Evolutionary conservation across 2,888 invertebrate species (phyloP).

Genomic region (Agriotes lineatus): DNA sequence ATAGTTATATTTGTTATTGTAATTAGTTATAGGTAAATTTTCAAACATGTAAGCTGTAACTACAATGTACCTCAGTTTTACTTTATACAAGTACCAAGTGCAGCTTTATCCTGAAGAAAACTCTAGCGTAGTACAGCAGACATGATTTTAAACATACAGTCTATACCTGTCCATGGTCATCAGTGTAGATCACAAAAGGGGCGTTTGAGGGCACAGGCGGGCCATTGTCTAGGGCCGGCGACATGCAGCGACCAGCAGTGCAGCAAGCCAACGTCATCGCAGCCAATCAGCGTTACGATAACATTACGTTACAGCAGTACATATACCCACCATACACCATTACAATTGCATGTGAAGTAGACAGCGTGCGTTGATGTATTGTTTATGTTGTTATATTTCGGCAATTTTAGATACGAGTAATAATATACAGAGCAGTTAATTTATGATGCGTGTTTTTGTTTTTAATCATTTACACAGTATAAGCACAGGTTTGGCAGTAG

Average conservation of each 20-base stretch:
- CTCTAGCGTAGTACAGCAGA: conserved; percentile 62
- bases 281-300: conserved; percentile 66
- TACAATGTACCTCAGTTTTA: conserved; percentile 37
- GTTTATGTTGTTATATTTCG: conserved; percentile 19
- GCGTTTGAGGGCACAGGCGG: conserved; percentile 88
- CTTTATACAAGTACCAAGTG: conserved; percentile 25
- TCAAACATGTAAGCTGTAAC: conserved; percentile 60
- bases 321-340: conserved; percentile 66
- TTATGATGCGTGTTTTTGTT: not conserved
- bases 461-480: not conserved
- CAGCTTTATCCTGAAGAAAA: conserved; percentile 32
- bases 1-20: conserved; percentile 45
- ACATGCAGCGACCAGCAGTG: conserved; percentile 71
- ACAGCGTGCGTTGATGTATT: conserved; percentile 39
- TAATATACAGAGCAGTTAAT: conserved; percentile 32
- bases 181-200: conserved; percentile 95
- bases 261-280: conserved; percentile 66
- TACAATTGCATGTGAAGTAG: conserved; percentile 52
- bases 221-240: conserved; percentile 71
- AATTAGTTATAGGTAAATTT: conserved; percentile 55
- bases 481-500: conserved; percentile 19
- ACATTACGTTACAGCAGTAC: conserved; percentile 65
- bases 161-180: conserved; percentile 95
- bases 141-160: conserved; percentile 64
- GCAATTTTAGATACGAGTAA: conserved; percentile 26